These are phyloP conservation scores for Brachionus angularis DNA, from an alignment of 1,140 invertebrate species.

Conservation along the genomic window DNA sequence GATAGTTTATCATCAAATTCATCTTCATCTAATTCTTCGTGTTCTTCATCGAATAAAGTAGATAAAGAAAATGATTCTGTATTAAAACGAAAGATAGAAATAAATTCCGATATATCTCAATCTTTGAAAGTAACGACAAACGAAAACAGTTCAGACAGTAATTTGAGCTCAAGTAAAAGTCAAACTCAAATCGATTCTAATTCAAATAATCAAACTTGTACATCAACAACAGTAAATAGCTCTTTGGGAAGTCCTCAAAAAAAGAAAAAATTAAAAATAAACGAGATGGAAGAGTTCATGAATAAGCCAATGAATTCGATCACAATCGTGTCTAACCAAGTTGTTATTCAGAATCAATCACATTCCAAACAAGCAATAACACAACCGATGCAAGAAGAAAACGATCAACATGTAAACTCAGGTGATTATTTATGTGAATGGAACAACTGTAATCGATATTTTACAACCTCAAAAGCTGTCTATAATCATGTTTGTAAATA, in stretches of 20 bases:
- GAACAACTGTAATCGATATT: constrained; percentile 53
- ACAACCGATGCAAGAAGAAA: not conserved
- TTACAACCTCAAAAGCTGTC: constrained; percentile 51
- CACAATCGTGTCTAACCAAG: constrained; percentile 15
- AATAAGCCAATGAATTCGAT: constrained; percentile 22
- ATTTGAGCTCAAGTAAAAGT: too few species aligned
- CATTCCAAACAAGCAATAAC: not conserved
- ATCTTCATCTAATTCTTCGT: not conserved
- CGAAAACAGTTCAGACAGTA: too few species aligned
- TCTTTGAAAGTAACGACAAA: too few species aligned
- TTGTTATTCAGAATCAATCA: not conserved
- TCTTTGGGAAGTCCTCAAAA: constrained; percentile 4
- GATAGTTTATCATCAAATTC: constrained; percentile 35
- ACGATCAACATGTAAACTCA: not conserved
- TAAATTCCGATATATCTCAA: too few species aligned
- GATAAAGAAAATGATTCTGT: constrained; percentile 18
- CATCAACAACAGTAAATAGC: too few species aligned
- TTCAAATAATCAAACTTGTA: too few species aligned
- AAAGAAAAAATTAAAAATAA: constrained; percentile 33
- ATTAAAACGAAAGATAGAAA: constrained; percentile 7
- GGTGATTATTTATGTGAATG: constrained; percentile 54
- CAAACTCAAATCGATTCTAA: too few species aligned
- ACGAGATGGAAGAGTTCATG: constrained; percentile 40
- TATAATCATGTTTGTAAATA: constrained; percentile 50
- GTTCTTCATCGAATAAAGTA: not conserved